These are phyloP conservation scores for Lophura nycthemera DNA, from an alignment of 2,113 vertebrate genomes.

Conservation along the genomic window DNA sequence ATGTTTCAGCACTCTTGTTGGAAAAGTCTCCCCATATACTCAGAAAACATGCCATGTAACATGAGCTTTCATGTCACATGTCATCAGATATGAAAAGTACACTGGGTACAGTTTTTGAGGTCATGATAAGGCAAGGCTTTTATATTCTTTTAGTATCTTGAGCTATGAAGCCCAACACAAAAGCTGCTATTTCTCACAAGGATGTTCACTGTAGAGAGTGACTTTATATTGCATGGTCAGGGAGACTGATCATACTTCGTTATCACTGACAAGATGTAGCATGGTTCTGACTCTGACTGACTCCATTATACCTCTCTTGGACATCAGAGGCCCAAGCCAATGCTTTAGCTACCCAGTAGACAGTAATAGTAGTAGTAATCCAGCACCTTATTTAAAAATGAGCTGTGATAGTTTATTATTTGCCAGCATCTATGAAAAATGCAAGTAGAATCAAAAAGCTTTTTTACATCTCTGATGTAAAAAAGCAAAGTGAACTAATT, in stretches of 20 bases:
- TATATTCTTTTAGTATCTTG: neutral
- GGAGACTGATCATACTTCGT: neutral
- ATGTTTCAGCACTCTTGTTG: neutral
- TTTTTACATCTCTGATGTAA: neutral
- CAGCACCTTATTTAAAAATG: neutral
- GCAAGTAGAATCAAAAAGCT: neutral
- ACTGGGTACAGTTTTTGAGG: neutral
- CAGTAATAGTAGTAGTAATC: neutral
- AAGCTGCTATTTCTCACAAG: neutral
- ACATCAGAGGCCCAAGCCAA: neutral
- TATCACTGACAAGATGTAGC: neutral
- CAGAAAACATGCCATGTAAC: neutral
- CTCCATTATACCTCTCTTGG: neutral
- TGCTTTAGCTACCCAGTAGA: neutral
- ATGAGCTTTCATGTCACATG: neutral
- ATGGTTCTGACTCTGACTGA: neutral
- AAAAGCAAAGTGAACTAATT: neutral
- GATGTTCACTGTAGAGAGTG: neutral
- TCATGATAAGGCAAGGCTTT: fast-evolving
- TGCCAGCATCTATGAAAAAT: neutral
- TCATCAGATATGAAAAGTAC: neutral
- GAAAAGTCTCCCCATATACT: neutral
- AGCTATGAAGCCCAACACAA: neutral
- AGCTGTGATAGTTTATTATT: neutral
- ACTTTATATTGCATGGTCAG: neutral